phyloP scores from a whole-genome alignment of 2,888 invertebrate genomes.

The Microctonus hyperodae region DNA sequence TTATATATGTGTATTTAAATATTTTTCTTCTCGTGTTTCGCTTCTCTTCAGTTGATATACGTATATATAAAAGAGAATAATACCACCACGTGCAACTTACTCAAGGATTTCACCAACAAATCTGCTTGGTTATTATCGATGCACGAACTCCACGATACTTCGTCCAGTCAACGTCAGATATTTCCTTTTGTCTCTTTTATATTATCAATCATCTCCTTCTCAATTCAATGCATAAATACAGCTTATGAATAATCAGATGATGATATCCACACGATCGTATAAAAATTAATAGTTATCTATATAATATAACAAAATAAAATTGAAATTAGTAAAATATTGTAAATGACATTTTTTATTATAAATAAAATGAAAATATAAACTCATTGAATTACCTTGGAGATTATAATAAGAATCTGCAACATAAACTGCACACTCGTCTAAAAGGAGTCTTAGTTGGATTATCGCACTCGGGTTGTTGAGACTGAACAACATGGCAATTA shows the following conservation, averaged over 20 bases:
- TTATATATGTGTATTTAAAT: too few species aligned
- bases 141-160: conserved; percentile 23
- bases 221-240: not conserved
- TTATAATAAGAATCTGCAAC: conserved; percentile 1
- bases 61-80: not conserved
- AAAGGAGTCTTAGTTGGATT: conserved; percentile 58
- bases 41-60: not conserved
- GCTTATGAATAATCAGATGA: too few species aligned
- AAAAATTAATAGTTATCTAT: too few species aligned
- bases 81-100: not conserved
- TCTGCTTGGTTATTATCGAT: conserved; percentile 18
- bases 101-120: conserved; percentile 11
- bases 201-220: not conserved
- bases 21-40: conserved; percentile 4
- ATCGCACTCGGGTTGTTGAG: conserved; percentile 55
- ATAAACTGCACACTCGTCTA: conserved; percentile 43
- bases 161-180: not conserved
- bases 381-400: conserved; percentile 10
- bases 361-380: conserved; percentile 7
- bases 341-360: conserved; percentile 10
- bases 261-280: too few species aligned
- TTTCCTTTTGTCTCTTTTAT: not conserved
- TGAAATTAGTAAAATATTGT: not conserved
- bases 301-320: too few species aligned
- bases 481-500: conserved; percentile 62